A percentile compares a stretch with the other conserved stretches of the same genome.
phyloP scores from a whole-genome alignment of 2,797 vertebrate species.

The Liasis olivaceus region DNA sequence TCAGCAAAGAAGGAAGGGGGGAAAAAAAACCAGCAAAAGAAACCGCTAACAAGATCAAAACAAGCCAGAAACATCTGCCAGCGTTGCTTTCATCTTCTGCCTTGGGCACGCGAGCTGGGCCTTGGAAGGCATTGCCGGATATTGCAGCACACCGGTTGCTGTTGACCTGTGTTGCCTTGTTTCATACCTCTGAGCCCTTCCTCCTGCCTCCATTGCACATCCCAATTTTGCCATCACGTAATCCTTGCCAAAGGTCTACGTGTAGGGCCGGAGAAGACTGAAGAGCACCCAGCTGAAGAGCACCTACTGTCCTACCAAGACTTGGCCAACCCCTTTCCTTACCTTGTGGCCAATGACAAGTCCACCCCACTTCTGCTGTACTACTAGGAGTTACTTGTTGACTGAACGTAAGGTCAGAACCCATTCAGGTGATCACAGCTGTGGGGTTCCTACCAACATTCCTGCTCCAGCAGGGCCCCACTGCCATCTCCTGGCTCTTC shows the following conservation, averaged over 20 bases:
- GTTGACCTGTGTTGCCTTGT: constrained; percentile 1
- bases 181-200: background rate
- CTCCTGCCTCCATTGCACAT: background rate
- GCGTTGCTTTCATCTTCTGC: constrained; percentile 67
- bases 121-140: background rate
- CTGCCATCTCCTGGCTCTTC: background rate
- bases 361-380: background rate
- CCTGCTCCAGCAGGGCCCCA: background rate
- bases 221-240: fast-evolving
- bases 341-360: fast-evolving
- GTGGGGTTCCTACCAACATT: background rate
- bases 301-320: background rate
- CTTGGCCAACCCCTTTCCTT: fast-evolving
- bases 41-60: constrained; percentile 71
- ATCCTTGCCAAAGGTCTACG: too few relatives aligned
- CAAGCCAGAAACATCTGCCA: constrained; percentile 70
- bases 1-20: constrained; percentile 44
- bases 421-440: background rate
- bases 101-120: constrained; percentile 22
- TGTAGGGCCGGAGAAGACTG: background rate
- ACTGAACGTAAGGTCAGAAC: background rate
- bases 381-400: too few relatives aligned
- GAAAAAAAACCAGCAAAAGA: background rate
- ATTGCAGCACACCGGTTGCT: background rate
- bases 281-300: background rate